Evolutionary conservation across 2,113 vertebrate genomes (phyloP).

Genomic region (Sapajus apella): DNA sequence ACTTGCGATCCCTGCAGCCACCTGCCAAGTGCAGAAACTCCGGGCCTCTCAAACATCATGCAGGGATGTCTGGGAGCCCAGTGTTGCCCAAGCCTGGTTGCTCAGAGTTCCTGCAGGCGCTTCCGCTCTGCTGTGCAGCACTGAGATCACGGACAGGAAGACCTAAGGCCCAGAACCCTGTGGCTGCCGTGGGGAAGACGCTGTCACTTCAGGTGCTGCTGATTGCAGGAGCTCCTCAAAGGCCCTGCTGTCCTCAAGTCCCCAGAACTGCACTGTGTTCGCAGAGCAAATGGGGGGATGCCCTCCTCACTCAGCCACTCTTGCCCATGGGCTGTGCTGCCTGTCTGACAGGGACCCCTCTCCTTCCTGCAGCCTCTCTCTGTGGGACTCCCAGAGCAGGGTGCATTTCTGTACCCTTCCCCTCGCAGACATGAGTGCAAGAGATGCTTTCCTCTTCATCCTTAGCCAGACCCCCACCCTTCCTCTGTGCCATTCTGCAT

Average conservation of each 20-base stretch:
- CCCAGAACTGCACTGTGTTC: background rate
- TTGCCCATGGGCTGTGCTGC: background rate
- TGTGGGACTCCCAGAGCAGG: background rate
- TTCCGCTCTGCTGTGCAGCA: background rate
- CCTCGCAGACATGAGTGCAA: too few relatives aligned
- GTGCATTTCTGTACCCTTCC: background rate
- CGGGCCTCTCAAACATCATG: too few relatives aligned
- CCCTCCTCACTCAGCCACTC: background rate
- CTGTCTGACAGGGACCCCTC: background rate
- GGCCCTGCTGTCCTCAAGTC: background rate
- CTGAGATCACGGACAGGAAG: background rate
- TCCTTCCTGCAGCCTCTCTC: background rate
- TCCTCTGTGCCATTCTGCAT: too few relatives aligned
- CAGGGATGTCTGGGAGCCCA: background rate
- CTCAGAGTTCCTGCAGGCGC: background rate
- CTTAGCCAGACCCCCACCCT: too few relatives aligned
- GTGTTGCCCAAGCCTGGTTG: too few relatives aligned
- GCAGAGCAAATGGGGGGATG: background rate
- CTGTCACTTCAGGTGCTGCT: background rate
- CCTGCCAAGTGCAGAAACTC: background rate
- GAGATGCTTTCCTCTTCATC: background rate
- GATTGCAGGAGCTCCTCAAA: too few relatives aligned
- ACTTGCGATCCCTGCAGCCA: background rate
- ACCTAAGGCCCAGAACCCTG: too few relatives aligned
- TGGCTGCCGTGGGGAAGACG: background rate